Conservation (phyloP, 2,797 vertebrate species). For the Hypotaenidia okinawae region DNA sequence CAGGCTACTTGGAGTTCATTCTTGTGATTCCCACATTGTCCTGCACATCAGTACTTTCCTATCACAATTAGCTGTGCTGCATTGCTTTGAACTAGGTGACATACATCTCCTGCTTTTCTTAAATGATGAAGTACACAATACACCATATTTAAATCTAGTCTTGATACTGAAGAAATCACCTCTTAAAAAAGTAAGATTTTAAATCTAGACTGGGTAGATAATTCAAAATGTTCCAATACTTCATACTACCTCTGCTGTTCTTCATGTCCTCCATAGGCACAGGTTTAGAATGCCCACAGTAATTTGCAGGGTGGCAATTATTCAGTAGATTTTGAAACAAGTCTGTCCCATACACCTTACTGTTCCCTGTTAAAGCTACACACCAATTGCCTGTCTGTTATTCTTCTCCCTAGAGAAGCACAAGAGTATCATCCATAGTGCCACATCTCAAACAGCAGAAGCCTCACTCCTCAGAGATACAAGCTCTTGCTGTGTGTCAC, state of each 20-base stretch:
- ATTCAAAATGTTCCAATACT: not conserved
- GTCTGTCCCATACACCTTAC: not conserved
- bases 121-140: not conserved
- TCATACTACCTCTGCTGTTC: not conserved
- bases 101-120: not conserved
- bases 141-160: not conserved
- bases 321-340: not conserved
- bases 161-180: not conserved
- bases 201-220: not conserved
- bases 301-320: not conserved
- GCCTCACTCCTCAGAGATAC: not conserved
- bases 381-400: not conserved
- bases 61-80: not conserved
- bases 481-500: not conserved
- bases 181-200: not conserved
- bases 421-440: fast-evolving
- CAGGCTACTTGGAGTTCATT: not conserved
- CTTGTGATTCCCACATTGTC: not conserved
- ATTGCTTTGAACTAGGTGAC: not conserved
- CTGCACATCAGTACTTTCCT: not conserved
- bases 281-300: not conserved
- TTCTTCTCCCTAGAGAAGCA: not conserved
- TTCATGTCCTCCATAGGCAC: not conserved
- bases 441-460: not conserved
- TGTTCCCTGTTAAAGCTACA: not conserved